phyloP scores from a whole-genome alignment of 2,888 invertebrate species.

The Diaperis boleti region DNA sequence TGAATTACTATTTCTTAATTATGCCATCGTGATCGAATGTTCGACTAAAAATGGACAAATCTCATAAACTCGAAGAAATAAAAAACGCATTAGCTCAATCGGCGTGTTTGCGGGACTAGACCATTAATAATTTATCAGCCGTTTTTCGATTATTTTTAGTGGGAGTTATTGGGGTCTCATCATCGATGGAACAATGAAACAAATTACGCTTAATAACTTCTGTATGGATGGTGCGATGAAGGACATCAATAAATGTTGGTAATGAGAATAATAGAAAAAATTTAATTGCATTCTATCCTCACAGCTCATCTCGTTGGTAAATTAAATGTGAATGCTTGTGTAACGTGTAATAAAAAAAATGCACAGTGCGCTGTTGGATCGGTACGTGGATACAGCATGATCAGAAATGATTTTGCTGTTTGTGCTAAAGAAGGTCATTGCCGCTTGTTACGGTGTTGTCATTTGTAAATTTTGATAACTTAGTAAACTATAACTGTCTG shows the following conservation, averaged over 20 bases:
- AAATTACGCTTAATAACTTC: constrained; percentile 20
- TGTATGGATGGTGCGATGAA: constrained; percentile 9
- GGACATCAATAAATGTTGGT: constrained; percentile 13
- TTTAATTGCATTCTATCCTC: constrained; percentile 3
- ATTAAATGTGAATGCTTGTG: not conserved
- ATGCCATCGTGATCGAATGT: no score
- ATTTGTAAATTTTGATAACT: no score
- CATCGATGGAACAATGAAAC: constrained; percentile 11
- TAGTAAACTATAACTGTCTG: no score
- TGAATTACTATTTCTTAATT: constrained; percentile 13
- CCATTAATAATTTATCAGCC: constrained; percentile 10
- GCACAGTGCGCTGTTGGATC: no score
- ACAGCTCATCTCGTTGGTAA: not conserved
- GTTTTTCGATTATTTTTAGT: constrained; percentile 5
- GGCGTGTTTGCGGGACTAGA: constrained; percentile 1
- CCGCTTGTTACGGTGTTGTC: no score
- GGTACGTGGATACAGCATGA: no score
- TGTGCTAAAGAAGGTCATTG: no score
- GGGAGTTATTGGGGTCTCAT: constrained; percentile 2
- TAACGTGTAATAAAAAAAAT: no score
- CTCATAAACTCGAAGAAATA: constrained; percentile 7
- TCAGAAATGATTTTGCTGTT: no score
- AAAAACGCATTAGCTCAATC: constrained; percentile 15
- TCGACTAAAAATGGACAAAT: constrained; percentile 10
- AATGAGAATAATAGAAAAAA: constrained; percentile 9